phyloP scores from a whole-genome alignment of 2,797 vertebrate species.

The Oreonectes daqikongensis region DNA sequence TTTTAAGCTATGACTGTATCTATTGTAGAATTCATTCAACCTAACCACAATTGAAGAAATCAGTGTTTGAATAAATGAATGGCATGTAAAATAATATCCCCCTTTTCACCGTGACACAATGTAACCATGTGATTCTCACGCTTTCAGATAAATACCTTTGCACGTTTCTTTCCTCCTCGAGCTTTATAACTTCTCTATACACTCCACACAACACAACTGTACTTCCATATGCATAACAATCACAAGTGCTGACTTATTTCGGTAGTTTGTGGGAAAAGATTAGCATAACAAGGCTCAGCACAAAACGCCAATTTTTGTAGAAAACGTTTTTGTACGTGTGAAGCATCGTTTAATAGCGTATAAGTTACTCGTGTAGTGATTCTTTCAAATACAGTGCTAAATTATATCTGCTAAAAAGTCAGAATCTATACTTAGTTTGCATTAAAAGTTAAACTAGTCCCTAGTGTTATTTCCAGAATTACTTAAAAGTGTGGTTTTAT shows the following conservation, averaged over 20 bases:
- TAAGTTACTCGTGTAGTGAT: neutral
- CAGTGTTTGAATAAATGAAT: slow-evolving; percentile 16
- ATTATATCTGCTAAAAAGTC: too few species aligned
- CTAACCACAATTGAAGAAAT: neutral
- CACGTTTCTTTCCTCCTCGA: neutral
- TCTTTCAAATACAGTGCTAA: neutral
- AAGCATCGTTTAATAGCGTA: too few species aligned
- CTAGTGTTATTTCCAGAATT: neutral
- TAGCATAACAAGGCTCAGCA: neutral
- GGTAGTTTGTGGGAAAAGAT: neutral
- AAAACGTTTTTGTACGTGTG: neutral
- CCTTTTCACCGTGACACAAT: slow-evolving; percentile 22
- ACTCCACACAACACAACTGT: neutral
- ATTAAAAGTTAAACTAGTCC: too few species aligned
- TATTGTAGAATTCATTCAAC: neutral
- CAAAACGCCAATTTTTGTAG: too few species aligned
- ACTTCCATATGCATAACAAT: slow-evolving; percentile 22
- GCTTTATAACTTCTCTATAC: slow-evolving; percentile 32
- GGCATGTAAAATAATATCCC: slow-evolving; percentile 36
- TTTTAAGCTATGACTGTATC: neutral
- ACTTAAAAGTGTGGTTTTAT: neutral
- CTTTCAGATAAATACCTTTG: neutral
- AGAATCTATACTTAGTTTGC: neutral
- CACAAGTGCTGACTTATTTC: neutral
- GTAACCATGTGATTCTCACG: slow-evolving; percentile 18